phyloP scores from a whole-genome alignment of 1,140 invertebrate genomes.

The Bombus fervidus region DNA sequence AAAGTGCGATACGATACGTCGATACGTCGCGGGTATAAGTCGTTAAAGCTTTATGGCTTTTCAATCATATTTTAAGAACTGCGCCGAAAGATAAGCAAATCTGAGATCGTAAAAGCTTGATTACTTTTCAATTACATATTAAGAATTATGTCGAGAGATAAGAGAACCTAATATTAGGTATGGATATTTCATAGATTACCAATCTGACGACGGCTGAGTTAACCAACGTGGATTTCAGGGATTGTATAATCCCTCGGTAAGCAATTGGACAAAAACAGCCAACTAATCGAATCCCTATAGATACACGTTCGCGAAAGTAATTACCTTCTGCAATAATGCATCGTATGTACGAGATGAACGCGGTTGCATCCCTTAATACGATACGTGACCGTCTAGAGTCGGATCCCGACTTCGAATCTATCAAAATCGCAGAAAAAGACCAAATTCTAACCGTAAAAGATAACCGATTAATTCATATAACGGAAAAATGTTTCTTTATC shows the following conservation, averaged over 20 bases:
- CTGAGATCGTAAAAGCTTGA: background rate
- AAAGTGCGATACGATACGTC: background rate
- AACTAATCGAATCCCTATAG: conserved; percentile 50
- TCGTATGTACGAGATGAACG: conserved; percentile 16
- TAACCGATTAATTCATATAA: background rate
- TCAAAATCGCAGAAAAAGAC: background rate
- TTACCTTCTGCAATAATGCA: conserved; percentile 29
- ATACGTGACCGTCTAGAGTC: conserved; percentile 43
- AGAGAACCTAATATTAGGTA: background rate
- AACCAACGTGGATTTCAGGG: background rate
- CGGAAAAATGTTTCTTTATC: too few relatives aligned
- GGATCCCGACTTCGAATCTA: background rate
- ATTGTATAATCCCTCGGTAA: background rate
- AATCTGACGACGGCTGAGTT: background rate
- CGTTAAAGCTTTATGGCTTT: background rate
- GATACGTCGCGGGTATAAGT: background rate
- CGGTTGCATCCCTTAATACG: conserved; percentile 54
- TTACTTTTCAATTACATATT: background rate
- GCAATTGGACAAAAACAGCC: conserved; percentile 2
- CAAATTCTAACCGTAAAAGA: background rate
- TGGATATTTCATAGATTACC: background rate
- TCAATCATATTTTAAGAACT: background rate
- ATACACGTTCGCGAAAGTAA: conserved; percentile 35
- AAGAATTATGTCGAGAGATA: background rate
- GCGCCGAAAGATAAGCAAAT: background rate